Evolutionary conservation across 2,113 vertebrate genomes (phyloP).

Genomic region (Arizona elegans): DNA sequence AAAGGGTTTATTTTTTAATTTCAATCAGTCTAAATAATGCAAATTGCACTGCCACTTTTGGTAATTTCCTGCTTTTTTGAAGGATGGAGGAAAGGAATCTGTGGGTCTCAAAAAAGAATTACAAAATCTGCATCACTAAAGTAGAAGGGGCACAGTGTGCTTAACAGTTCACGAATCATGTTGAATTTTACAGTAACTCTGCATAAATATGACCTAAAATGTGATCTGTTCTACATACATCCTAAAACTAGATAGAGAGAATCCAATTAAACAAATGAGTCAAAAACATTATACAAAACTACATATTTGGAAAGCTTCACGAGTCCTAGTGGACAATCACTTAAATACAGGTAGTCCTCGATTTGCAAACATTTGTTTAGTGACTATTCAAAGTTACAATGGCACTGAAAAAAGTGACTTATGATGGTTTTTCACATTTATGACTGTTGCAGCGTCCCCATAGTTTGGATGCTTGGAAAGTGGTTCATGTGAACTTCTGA

Average conservation of each 20-base stretch:
- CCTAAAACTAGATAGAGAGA: neutral
- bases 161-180: neutral
- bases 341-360: neutral
- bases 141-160: neutral
- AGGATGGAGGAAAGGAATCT: neutral
- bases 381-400: neutral
- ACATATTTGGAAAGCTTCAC: neutral
- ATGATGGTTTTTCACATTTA: neutral
- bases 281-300: neutral
- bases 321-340: neutral
- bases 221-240: neutral
- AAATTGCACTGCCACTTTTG: neutral
- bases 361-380: neutral
- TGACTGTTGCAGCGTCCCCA: neutral
- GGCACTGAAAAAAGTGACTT: neutral
- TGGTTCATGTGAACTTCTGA: neutral
- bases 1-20: neutral
- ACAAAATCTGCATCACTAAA: neutral
- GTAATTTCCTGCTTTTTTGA: neutral
- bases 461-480: neutral
- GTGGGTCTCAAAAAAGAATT: neutral
- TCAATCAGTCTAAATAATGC: neutral
- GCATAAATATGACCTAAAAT: neutral
- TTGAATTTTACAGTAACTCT: neutral
- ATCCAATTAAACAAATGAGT: neutral